Conservation (phyloP, 2,888 invertebrate genomes). For the Amblyjoppa proteus region DNA sequence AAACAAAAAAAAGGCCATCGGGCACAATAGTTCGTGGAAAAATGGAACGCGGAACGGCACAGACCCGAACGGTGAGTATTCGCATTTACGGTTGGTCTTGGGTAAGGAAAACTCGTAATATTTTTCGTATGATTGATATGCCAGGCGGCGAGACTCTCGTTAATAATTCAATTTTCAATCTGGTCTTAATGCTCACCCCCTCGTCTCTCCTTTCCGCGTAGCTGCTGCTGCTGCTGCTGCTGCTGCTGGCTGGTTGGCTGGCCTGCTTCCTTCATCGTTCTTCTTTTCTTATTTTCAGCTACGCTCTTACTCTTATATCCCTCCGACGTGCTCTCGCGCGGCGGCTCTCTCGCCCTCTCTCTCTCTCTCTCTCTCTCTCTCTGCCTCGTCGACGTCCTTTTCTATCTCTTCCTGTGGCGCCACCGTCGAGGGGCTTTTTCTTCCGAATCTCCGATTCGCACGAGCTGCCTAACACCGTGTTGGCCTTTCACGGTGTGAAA, state of each 20-base stretch:
- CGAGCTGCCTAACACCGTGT: neutral
- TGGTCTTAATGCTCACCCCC: conserved; percentile 73
- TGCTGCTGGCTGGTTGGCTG: neutral
- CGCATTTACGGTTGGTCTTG: conserved; percentile 64
- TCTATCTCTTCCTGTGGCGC: conserved; percentile 2
- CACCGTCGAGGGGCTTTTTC: conserved; percentile 29
- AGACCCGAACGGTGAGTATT: conserved; percentile 58
- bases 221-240: neutral
- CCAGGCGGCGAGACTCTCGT: conserved; percentile 74
- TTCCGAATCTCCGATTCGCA: conserved; percentile 6
- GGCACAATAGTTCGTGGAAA: conserved; percentile 5
- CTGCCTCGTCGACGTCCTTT: conserved; percentile 23
- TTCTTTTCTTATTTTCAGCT: neutral
- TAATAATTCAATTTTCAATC: conserved; percentile 81
- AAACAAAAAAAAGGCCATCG: neutral
- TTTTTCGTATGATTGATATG: conserved; percentile 79
- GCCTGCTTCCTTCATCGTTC: conserved; percentile 4
- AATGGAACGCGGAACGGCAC: conserved; percentile 26
- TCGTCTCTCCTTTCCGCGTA: conserved; percentile 4
- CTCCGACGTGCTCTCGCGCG: conserved; percentile 36
- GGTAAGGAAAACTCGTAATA: conserved; percentile 72
- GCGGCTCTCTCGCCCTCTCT: neutral
- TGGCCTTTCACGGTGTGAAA: conserved; percentile 44
- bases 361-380: neutral
- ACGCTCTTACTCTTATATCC: conserved; percentile 54